These are phyloP conservation scores for Chrysopilus asiliformis DNA, from an alignment of 2,888 invertebrate genomes.

Conservation along the genomic window DNA sequence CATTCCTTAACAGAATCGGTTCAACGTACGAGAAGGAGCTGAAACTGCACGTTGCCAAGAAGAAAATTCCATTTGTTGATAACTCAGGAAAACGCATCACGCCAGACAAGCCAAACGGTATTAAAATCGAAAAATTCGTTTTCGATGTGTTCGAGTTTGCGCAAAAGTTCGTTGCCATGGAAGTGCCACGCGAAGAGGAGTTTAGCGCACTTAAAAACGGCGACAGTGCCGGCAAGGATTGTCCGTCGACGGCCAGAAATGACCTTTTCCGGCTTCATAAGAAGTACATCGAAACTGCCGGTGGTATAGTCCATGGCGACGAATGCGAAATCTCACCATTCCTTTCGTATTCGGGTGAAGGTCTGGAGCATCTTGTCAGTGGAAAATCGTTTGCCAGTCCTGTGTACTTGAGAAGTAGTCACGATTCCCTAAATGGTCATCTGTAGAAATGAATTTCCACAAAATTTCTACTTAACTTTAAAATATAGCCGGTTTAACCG, in stretches of 20 bases:
- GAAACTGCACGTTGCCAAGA: slow-evolving; percentile 88
- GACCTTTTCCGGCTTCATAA: slow-evolving; percentile 67
- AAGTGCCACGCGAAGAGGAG: slow-evolving; percentile 81
- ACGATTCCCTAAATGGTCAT: slow-evolving; percentile 30
- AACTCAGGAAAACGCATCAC: slow-evolving; percentile 52
- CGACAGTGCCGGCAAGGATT: slow-evolving; percentile 76
- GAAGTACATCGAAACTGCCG: slow-evolving; percentile 66
- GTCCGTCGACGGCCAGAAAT: slow-evolving; percentile 71
- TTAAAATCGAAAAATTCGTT: slow-evolving; percentile 98
- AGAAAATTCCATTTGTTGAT: slow-evolving; percentile 86
- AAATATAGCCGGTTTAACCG: no score
- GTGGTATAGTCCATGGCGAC: slow-evolving; percentile 54
- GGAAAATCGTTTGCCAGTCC: slow-evolving; percentile 57
- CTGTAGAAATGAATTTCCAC: slow-evolving; percentile 17
- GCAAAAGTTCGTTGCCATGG: slow-evolving; percentile 82
- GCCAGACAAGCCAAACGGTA: slow-evolving; percentile 81
- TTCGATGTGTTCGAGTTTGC: slow-evolving; percentile 97
- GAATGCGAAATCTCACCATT: slow-evolving; percentile 85
- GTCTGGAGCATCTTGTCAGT: slow-evolving; percentile 50
- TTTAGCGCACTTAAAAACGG: slow-evolving; percentile 96
- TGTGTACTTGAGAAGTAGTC: slow-evolving; percentile 41
- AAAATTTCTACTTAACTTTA: no score
- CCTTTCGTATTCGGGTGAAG: slow-evolving; percentile 83
- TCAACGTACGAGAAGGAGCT: slow-evolving; percentile 57
- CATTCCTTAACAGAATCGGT: slow-evolving; percentile 67